These are phyloP conservation scores for Trachelus tabidus DNA, from an alignment of 2,888 invertebrate species.

Conservation along the genomic window DNA sequence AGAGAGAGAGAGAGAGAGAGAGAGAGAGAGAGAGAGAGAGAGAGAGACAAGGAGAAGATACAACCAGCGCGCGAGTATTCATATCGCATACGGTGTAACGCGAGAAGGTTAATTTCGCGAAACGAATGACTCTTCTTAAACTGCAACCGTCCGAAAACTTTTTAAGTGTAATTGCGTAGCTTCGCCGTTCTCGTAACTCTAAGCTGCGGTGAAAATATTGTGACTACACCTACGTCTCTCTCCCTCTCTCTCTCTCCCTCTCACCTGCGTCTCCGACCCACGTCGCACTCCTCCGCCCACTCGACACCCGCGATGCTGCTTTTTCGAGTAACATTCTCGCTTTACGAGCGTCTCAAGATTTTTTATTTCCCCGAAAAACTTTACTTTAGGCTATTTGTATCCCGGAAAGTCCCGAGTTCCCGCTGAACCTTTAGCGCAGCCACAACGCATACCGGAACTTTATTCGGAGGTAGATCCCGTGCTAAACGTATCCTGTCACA, in stretches of 20 bases:
- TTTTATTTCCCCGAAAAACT: background rate
- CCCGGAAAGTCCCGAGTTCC: background rate
- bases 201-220: conserved; percentile 29
- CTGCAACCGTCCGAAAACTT: conserved; percentile 38
- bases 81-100: conserved; percentile 44
- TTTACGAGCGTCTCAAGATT: background rate
- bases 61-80: conserved; percentile 34
- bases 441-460: no score
- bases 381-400: background rate
- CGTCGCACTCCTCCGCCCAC: background rate
- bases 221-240: conserved; percentile 23
- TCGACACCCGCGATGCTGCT: background rate
- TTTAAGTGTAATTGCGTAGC: conserved; percentile 46
- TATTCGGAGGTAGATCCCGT: no score
- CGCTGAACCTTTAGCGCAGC: background rate
- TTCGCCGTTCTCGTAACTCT: conserved; percentile 18
- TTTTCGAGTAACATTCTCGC: background rate
- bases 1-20: no score
- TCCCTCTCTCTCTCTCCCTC: no score
- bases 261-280: no score
- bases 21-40: no score
- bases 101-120: conserved; percentile 45
- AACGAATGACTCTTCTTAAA: conserved; percentile 54
- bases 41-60: no score
- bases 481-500: no score